Evolutionary conservation across 1,140 invertebrate species (phyloP), one percentile per base, ranked within the genome.

Genomic region (Apis laboriosa): DNA sequence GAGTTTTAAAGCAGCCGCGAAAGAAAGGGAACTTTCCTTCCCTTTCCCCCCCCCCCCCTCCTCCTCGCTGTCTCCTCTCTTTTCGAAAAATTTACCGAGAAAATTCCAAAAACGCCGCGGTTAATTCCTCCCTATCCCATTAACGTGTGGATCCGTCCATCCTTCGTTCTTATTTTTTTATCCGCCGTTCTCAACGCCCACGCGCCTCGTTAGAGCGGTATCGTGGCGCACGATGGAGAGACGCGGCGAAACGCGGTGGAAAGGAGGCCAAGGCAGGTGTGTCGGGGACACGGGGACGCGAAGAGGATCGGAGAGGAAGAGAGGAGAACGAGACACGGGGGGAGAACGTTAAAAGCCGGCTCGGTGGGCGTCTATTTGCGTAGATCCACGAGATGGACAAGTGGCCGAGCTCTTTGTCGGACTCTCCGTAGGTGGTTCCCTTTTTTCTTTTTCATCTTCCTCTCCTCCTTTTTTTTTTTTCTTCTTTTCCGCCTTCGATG

Each of bases 341-440:
- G 61, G 75, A 53, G 71, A 85, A 87, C 71, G 84, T 88, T 86
- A 89, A 88, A 89, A 88, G 87, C 80, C 67, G 73, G 56, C 87
- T 80, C 83, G 71, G 84, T 78, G 84, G 87, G 84, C 84, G 87
- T 89, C 87, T 89, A 88, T 89, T 89, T 89, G 87, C 87, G 81
- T 89, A 89, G 87, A 89, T 89, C 87, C 87, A 64, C 84, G 87
- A 88, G 87, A 89, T 86, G 87, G 87, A 88, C 87, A 89, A 89
- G 87, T 88, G 87, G 81, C 84, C 70, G 64, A 72, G 77, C 84
- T 43, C 84, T 85, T 85, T 87, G 80, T 84, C 75, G 73, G 70
- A 78, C 58, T 79, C 64, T 85, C 64, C 67, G 70, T 78, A 81
- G 73, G 67, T 86, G 73, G 81, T 70, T 86, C 72, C 49, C 24